phyloP scores from a whole-genome alignment of 2,113 vertebrate species.

The Heloderma charlesbogerti region DNA sequence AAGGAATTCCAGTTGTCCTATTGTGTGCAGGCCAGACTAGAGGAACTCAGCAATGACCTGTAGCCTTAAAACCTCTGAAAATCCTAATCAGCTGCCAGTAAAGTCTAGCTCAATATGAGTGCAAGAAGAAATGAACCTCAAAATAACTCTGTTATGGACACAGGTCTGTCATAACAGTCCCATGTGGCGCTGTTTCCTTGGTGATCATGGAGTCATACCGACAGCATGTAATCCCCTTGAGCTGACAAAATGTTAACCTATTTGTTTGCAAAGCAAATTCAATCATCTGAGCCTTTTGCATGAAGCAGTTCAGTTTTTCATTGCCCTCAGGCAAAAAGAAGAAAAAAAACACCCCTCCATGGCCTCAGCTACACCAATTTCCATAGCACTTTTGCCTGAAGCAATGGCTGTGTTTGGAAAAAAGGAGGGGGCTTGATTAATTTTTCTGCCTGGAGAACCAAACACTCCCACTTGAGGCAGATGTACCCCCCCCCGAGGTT shows the following conservation, averaged over 20 bases:
- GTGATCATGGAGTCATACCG: neutral
- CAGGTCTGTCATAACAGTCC: neutral
- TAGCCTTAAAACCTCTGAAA: constrained; percentile 4
- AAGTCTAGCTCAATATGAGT: neutral
- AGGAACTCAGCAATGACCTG: neutral
- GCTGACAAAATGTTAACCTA: constrained; percentile 40
- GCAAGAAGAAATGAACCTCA: neutral
- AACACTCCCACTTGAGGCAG: neutral
- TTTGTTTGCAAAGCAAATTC: neutral
- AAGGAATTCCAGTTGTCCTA: neutral
- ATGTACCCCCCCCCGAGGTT: neutral
- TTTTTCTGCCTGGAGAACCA: neutral
- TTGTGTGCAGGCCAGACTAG: neutral
- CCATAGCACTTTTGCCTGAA: constrained; percentile 19
- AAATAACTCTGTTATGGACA: neutral
- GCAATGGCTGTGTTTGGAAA: accelerated
- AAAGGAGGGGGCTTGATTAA: neutral
- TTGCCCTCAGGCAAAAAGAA: constrained; percentile 22
- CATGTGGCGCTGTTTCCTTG: neutral
- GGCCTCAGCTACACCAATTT: accelerated
- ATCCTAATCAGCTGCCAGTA: neutral
- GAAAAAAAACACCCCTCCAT: accelerated
- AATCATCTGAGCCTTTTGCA: neutral
- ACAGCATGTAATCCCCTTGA: neutral
- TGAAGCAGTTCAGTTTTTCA: neutral